Evolutionary conservation across 2,797 vertebrate species (phyloP).

Genomic region (Takifugu ocellatus): DNA sequence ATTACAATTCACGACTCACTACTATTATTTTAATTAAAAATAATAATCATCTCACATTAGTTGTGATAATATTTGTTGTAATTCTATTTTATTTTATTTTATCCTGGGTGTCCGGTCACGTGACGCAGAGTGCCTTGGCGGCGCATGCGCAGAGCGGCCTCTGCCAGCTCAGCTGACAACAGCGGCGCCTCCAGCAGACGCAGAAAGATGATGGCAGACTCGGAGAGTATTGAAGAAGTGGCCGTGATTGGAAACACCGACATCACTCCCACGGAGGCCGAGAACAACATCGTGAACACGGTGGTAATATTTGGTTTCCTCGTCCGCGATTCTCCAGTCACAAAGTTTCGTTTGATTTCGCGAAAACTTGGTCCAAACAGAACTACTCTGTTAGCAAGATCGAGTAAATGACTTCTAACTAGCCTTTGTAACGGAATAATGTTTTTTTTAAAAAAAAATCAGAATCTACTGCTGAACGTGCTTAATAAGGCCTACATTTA

Average conservation of each 20-base stretch:
- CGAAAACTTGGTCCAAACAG: constrained; percentile 16
- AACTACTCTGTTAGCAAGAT: constrained; percentile 37
- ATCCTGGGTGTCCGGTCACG: neutral
- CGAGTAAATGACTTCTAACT: neutral
- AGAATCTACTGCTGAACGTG: no score
- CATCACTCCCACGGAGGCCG: constrained; percentile 67
- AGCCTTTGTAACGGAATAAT: neutral
- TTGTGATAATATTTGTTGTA: neutral
- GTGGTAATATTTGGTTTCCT: constrained; percentile 36
- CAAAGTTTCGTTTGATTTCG: neutral
- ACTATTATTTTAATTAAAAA: no score
- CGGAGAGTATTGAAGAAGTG: constrained; percentile 63
- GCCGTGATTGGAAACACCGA: constrained; percentile 78
- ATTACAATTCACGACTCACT: no score
- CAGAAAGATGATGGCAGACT: constrained; percentile 70
- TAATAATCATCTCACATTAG: no score
- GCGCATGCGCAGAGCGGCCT: constrained; percentile 45
- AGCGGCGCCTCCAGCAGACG: constrained; percentile 9
- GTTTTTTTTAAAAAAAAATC: neutral
- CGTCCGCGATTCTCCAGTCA: accelerated
- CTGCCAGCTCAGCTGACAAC: constrained; percentile 64
- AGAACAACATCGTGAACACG: constrained; percentile 78
- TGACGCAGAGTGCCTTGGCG: accelerated
- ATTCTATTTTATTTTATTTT: neutral
- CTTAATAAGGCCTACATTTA: no score